Evolutionary conservation across 1,140 invertebrate genomes (phyloP).

Genomic region (Danaus melanippus): DNA sequence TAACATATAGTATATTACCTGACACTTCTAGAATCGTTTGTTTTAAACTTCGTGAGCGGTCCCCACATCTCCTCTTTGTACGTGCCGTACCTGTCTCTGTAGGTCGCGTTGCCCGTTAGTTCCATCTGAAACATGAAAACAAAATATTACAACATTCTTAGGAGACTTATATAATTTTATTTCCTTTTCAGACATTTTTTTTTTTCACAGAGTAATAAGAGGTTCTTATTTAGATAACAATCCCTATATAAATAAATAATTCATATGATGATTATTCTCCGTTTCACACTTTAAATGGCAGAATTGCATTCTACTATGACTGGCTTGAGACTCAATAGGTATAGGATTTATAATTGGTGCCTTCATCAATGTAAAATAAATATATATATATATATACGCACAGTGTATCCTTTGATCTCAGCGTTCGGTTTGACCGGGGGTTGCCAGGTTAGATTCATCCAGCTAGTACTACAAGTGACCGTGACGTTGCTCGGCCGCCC

Average conservation of each 20-base stretch:
- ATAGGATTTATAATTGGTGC: too few species aligned
- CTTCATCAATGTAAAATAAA: background rate
- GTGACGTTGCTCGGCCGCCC: slow-evolving; percentile 76
- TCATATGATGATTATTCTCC: too few species aligned
- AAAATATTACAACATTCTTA: too few species aligned
- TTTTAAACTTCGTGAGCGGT: slow-evolving; percentile 46
- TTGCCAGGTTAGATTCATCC: slow-evolving; percentile 80
- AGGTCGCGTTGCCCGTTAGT: slow-evolving; percentile 47
- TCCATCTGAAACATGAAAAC: slow-evolving; percentile 41
- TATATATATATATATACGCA: slow-evolving; percentile 60
- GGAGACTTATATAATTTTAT: too few species aligned
- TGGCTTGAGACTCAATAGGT: too few species aligned
- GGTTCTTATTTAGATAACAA: too few species aligned
- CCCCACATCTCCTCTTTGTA: slow-evolving; percentile 41
- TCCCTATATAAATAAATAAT: too few species aligned
- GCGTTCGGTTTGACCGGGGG: slow-evolving; percentile 81
- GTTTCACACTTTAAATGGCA: too few species aligned
- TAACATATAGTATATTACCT: slow-evolving; percentile 19
- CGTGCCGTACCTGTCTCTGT: slow-evolving; percentile 39
- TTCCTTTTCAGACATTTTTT: too few species aligned
- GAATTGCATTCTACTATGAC: too few species aligned
- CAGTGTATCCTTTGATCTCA: slow-evolving; percentile 80
- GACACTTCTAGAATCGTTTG: slow-evolving; percentile 45
- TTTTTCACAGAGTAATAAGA: too few species aligned
- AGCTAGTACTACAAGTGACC: slow-evolving; percentile 76